Base-by-base conservation (phyloP, 2,797 vertebrate species). In the Salmo trutta region DNA sequence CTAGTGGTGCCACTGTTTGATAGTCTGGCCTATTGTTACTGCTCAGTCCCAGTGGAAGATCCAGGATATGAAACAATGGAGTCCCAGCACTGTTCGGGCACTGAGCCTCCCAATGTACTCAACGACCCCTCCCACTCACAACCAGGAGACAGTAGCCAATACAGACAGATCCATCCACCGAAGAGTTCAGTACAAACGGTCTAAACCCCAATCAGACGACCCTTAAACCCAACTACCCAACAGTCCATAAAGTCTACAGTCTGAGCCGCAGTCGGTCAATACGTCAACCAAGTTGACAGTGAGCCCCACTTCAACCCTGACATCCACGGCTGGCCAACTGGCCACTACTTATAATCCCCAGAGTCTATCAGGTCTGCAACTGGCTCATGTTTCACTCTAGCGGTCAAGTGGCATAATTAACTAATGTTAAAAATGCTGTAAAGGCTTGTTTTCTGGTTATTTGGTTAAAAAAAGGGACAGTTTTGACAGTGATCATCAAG, bases 51-150 rank as follows among this genome's bases (percentile, higher is more conserved):
- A 53, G 36, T 62, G 84, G 85, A 79, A 73, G 67, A 81, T 84
- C 87, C 80, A 88, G 86, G 87, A 90, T 81, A 73, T 16, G 12
- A 88, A 81, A 91, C 90, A 91, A 91, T 89, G 76, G 77, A 81
- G 81, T 80, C 77, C 1, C 78, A 54, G 73, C 21, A 78, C 81
- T 82, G 86, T 82, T 75, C 52, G 76, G 81, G 75, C 81, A 80
- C 72, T 1, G 8, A 79, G 82, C 69, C 77, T 75, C 75, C 56
- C 16, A 81, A 81, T 85, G 88, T 27, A 86, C 89, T 82, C 81
- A 0, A 56, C 80, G 85, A 89, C 82, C 88, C 69, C 19, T 4
- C 67, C 0, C 53, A 8, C 62, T n/a, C 59, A n/a, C 4, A 36
- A 59, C 0, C 0, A 27, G 51, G 41, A 62, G 68, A 56, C 15